A percentile compares a stretch with the other conserved stretches of the same genome.
phyloP scores from a whole-genome alignment of 2,797 vertebrate genomes.

The Rhinella marina region DNA sequence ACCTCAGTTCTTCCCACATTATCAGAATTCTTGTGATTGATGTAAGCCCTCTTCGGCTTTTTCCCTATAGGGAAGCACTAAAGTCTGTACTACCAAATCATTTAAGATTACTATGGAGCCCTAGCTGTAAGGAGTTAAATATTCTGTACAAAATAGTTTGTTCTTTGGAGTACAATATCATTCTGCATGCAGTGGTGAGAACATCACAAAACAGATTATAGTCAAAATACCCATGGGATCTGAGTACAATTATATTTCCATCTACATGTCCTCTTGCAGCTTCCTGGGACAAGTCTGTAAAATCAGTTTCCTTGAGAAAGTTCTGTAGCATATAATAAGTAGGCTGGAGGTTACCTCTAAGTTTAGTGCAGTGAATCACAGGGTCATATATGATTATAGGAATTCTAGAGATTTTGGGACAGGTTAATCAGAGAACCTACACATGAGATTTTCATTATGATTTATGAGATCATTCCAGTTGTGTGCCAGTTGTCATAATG shows the following conservation, averaged over 20 bases:
- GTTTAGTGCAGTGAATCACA: background rate
- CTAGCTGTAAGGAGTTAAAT: background rate
- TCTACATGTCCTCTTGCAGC: background rate
- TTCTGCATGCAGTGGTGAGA: background rate
- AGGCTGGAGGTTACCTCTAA: background rate
- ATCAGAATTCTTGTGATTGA: no score
- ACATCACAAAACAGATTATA: background rate
- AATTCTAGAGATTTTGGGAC: background rate
- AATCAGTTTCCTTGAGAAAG: constrained; percentile 3
- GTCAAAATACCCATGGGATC: background rate
- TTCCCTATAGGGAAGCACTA: no score
- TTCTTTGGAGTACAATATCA: background rate
- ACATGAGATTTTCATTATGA: background rate
- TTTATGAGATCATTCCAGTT: background rate
- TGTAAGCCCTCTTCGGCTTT: no score
- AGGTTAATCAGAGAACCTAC: background rate
- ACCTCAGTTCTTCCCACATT: no score
- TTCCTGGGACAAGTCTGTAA: constrained; percentile 12
- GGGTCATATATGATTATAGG: background rate
- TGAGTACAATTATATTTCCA: background rate
- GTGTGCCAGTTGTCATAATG: background rate
- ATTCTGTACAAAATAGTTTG: background rate
- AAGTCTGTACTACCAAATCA: background rate
- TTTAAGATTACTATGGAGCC: background rate
- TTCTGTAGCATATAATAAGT: background rate